These are phyloP conservation scores for Drosophila cardini DNA, from an alignment of 1,140 invertebrate genomes.

Conservation along the genomic window DNA sequence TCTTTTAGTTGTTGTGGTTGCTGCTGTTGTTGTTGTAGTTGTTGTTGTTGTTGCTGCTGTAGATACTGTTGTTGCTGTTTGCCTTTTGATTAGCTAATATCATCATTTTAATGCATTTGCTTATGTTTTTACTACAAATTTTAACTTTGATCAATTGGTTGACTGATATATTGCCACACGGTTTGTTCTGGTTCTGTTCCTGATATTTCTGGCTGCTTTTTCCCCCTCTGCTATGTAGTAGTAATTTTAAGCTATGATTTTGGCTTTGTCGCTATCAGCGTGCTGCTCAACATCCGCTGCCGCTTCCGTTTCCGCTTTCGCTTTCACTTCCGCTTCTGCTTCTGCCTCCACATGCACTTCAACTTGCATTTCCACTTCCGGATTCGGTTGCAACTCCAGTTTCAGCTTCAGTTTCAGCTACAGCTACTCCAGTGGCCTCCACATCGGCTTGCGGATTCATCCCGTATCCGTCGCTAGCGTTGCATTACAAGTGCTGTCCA, in stretches of 20 bases:
- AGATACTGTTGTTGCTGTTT: constrained; percentile 42
- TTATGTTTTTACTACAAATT: constrained; percentile 59
- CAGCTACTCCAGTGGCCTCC: background rate
- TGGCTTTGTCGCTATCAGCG: constrained; percentile 73
- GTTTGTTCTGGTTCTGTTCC: constrained; percentile 42
- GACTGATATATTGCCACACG: constrained; percentile 78
- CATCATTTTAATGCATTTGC: constrained; percentile 41
- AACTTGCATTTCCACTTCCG: background rate
- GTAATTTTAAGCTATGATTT: constrained; percentile 81
- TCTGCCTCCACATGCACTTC: too few species aligned
- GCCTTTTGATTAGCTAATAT: constrained; percentile 70
- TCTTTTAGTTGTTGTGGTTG: constrained; percentile 42
- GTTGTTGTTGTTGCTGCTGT: constrained; percentile 42
- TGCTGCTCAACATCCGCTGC: constrained; percentile 41
- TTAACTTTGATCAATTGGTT: constrained; percentile 64
- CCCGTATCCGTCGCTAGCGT: constrained; percentile 38
- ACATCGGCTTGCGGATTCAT: constrained; percentile 14
- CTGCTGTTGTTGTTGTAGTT: constrained; percentile 38
- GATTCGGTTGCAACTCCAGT: background rate
- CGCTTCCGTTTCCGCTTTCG: constrained; percentile 5
- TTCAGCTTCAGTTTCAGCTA: background rate
- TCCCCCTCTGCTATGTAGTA: constrained; percentile 46
- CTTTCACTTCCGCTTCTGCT: constrained; percentile 19
- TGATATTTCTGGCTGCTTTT: constrained; percentile 8
- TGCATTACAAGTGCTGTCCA: constrained; percentile 93